Percentiles rank a stretch among this genome's conserved stretches.
These are phyloP conservation scores for Drosophila crucigera DNA, from an alignment of 2,888 invertebrate genomes.

Conservation along the genomic window DNA sequence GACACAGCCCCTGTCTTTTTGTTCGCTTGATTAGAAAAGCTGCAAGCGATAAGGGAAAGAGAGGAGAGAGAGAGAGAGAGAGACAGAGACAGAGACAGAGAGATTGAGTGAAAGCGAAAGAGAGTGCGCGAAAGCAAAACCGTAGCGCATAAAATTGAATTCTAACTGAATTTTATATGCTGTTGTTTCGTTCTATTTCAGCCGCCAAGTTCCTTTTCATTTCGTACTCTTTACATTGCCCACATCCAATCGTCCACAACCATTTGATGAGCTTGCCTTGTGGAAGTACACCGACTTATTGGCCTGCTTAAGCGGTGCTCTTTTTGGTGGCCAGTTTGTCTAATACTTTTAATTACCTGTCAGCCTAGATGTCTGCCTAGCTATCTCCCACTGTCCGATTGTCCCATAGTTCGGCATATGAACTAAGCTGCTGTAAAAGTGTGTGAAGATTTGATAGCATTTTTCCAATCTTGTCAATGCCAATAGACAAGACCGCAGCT, in stretches of 20 bases:
- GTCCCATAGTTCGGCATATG: slow-evolving; percentile 22
- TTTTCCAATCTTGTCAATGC: slow-evolving; percentile 58
- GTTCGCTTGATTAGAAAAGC: slow-evolving; percentile 77
- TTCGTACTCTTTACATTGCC: slow-evolving; percentile 55
- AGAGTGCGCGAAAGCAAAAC: slow-evolving; percentile 14
- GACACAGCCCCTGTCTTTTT: slow-evolving; percentile 21
- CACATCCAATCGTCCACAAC: slow-evolving; percentile 31
- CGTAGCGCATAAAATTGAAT: slow-evolving; percentile 49
- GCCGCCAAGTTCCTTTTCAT: slow-evolving; percentile 16
- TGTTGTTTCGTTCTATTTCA: slow-evolving; percentile 16
- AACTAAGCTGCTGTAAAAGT: slow-evolving; percentile 23
- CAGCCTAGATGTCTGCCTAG: slow-evolving; percentile 42
- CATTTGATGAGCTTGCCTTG: slow-evolving; percentile 59
- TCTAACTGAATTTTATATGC: slow-evolving; percentile 78
- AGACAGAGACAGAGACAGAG: slow-evolving; percentile 19
- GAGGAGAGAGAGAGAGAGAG: slow-evolving; percentile 16
- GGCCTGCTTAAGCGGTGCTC: slow-evolving; percentile 50
- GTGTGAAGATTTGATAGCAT: slow-evolving; percentile 53
- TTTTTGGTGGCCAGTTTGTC: slow-evolving; percentile 59
- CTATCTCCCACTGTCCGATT: slow-evolving; percentile 11
- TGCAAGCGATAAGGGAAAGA: slow-evolving; percentile 60
- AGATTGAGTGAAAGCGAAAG: slow-evolving; percentile 20
- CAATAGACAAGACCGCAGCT: slow-evolving; percentile 48
- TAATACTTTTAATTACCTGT: slow-evolving; percentile 76
- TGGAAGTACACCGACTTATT: slow-evolving; percentile 68